Base-by-base conservation (phyloP, 2,888 invertebrate species). In the Lasioglossum pauxillum region DNA sequence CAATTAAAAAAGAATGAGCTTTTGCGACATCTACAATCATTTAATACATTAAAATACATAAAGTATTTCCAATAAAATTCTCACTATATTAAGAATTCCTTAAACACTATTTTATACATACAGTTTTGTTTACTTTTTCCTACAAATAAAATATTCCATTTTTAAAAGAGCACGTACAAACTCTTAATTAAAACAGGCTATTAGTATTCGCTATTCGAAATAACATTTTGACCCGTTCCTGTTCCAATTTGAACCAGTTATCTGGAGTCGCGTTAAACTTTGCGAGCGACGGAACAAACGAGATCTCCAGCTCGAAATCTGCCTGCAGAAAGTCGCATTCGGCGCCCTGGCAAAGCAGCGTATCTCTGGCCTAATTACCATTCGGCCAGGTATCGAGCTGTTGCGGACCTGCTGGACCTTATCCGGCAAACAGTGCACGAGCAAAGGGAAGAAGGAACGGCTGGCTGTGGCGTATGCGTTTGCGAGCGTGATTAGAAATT, bases 401-500 rank as follows among this genome's bases (percentile, higher is more conserved):
- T 23, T 67, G 35, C 67, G 10, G 35, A 67, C 23, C 35, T 60
- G 72, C 71, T 46, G 35, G 23, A 72, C 57, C 72, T 81, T 78
- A 78, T 72, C 57, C 35, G 23, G 71, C 78, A 64, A 78, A 78
- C 82, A 73, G 72, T 71, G 77, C 81, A 81, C 81, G 69, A 44
- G 14, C 44, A 41, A 72, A 71, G 23, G 41, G 38, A 71, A 71
- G 71, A 72, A 72, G 41, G 71, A 71, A 41, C n/a, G 71, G 72
- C n/a, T 16, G 71, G 72, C n/a, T 3, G 44, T 27, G 60, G 27
- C 60, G 27, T 38, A 5, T 27, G 60, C 27, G 60, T 27, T 5
- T 31, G 75, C 75, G 31, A 38, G 71, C 71, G 67, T 31, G 75
- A 84, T 84, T 78, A 78, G 78, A 78, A 82, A 77, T 82, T 71